Conservation (phyloP, 2,888 invertebrate genomes). For the Sminthurides aquaticus region DNA sequence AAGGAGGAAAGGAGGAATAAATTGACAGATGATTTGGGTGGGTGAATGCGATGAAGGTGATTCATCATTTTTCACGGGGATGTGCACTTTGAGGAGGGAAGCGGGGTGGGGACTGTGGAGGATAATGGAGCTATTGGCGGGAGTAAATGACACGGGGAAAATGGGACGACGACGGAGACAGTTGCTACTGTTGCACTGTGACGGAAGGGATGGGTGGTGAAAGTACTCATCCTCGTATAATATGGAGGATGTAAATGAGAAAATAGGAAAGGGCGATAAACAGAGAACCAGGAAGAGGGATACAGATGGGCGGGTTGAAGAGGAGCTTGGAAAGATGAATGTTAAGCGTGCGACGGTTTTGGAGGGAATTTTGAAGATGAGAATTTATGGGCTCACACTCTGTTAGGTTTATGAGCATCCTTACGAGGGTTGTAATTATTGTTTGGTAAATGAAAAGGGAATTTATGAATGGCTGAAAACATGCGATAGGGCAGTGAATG, state of each 20-base stretch:
- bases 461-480: not conserved
- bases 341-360: not conserved
- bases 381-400: slow-evolving; percentile 4
- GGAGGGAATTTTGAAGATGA: not conserved
- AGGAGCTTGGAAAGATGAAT: not conserved
- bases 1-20: not conserved
- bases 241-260: too few species aligned
- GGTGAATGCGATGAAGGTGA: not conserved
- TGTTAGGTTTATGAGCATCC: not conserved
- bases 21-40: slow-evolving; percentile 1
- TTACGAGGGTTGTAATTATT: not conserved
- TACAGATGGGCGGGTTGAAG: too few species aligned
- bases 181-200: too few species aligned
- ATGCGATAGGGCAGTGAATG: not conserved
- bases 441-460: not conserved
- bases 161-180: not conserved
- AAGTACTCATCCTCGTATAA: too few species aligned
- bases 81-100: not conserved
- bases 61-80: not conserved
- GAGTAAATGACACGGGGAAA: not conserved
- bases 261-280: too few species aligned
- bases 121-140: not conserved
- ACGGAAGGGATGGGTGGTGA: too few species aligned
- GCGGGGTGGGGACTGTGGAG: too few species aligned
- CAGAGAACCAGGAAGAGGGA: too few species aligned